Base-by-base conservation (phyloP, 2,797 vertebrate genomes). In the Lepus townsendii region DNA sequence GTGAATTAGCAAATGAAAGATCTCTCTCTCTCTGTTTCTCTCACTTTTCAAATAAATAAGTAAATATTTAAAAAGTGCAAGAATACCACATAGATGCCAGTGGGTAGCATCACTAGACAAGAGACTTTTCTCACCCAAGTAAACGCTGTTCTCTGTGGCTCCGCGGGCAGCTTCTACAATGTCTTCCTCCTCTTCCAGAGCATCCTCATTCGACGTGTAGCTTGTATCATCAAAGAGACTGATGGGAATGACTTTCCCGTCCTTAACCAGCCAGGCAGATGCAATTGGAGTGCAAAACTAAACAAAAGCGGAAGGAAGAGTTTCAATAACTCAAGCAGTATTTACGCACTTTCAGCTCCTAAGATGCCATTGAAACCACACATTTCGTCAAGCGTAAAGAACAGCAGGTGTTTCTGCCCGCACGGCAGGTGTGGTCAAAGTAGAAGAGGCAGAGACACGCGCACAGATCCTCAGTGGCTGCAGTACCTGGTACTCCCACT, bases 251-350 rank as follows among this genome's bases (percentile, higher is more conserved):
- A 99, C 99, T 93, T 99, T 99, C 13, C 99, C 99, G 30, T 99
- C 99, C 17, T 99, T 99, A 50, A 99, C 98, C 96, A 99, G 98
- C 99, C 99, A 99, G 7, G 99, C 99, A 5, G 99, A 99, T 93
- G 99, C 99, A 88, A 99, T 99, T 47, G 99, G 99, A 60, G 99
- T 99, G 97, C 99, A 99, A 98, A 99, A 99, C 99, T 99, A 96
- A 68, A 95, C 84, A 35, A 63, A 91, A 85, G 93, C 4, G 9
- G 69, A 35, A 27, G 83, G n/a, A 65, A 93, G 66, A 50, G 72
- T 24, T 32, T 65, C 82, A 66, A 62, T 12, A 89, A 92, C 83
- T 16, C 7, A 86, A 94, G 65, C 42, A 80, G 19, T 68, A 79
- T 6, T 35, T 95, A 92, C 30, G 2, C 8, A 91, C 35, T 13